A percentile compares a stretch with the other conserved stretches of the same genome.
phyloP scores from a whole-genome alignment of 2,797 vertebrate genomes.

The Cetoscarus ocellatus region DNA sequence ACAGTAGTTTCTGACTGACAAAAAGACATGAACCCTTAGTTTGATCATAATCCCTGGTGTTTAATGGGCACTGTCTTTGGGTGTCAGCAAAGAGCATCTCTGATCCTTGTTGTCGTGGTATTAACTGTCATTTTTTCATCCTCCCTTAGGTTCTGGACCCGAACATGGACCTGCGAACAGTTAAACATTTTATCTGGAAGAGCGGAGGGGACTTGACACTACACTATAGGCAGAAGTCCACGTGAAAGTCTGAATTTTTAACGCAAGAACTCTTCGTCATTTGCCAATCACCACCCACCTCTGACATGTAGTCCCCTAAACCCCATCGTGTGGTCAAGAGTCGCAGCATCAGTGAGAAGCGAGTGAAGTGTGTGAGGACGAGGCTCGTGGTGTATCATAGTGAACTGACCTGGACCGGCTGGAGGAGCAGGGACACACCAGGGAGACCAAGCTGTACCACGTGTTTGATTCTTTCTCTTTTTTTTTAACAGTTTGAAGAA shows the following conservation, averaged over 20 bases:
- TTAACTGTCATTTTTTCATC: constrained; percentile 12
- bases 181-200: constrained; percentile 99
- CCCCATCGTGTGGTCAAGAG: constrained; percentile 73
- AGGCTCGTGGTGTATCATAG: constrained; percentile 74
- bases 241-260: constrained; percentile 86
- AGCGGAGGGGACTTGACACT: constrained; percentile 98
- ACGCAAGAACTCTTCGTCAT: constrained; percentile 75
- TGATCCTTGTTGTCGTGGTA: not conserved
- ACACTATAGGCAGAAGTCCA: constrained; percentile 98
- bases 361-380: constrained; percentile 73
- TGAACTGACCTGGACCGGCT: constrained; percentile 65
- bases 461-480: constrained; percentile 13
- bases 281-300: constrained; percentile 83
- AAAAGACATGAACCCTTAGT: too few relatives aligned
- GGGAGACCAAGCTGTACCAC: constrained; percentile 44
- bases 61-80: too few relatives aligned
- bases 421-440: constrained; percentile 59
- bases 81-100: not conserved
- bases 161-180: constrained; percentile 99
- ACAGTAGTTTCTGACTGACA: too few relatives aligned
- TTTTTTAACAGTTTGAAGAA: constrained; percentile 62
- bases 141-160: constrained; percentile 93
- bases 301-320: constrained; percentile 77
- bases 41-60: too few relatives aligned
- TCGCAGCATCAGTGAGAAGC: constrained; percentile 78